These are phyloP conservation scores for Mastomys natalensis DNA, from an alignment of 2,113 vertebrate species.

Conservation along the genomic window DNA sequence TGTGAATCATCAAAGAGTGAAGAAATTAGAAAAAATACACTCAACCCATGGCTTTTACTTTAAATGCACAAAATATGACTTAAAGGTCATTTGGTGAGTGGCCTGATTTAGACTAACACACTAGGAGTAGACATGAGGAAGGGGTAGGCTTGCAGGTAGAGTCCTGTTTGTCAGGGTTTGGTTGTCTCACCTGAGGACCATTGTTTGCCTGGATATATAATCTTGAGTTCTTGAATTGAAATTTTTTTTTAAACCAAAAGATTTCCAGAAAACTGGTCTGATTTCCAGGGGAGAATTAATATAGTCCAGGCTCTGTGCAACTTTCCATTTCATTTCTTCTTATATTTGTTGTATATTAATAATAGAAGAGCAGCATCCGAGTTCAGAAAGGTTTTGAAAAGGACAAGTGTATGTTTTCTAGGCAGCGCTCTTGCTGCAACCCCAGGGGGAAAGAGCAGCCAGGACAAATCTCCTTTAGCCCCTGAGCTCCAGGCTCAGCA, in stretches of 20 bases:
- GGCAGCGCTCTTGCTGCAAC: not conserved
- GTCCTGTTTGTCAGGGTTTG: not conserved
- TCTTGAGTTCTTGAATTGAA: constrained; percentile 4
- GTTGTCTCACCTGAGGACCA: not conserved
- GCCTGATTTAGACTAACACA: not conserved
- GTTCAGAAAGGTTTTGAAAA: constrained; percentile 56
- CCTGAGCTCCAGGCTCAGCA: not conserved
- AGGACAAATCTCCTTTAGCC: not conserved
- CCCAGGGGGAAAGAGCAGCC: not conserved
- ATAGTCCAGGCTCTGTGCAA: not conserved
- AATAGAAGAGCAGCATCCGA: constrained; percentile 20
- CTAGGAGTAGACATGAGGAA: not conserved
- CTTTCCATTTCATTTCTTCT: constrained; percentile 17
- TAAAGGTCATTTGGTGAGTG: not conserved
- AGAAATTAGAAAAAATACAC: not conserved
- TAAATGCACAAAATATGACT: constrained; percentile 26
- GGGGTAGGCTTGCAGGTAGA: not conserved
- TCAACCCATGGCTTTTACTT: not conserved
- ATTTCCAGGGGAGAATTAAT: constrained; percentile 22
- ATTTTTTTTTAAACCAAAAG: not conserved
- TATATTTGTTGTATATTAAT: not conserved
- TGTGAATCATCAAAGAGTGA: constrained; percentile 3
- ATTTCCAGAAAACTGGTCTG: constrained; percentile 15
- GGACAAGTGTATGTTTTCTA: not conserved
- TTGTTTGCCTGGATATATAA: not conserved